Evolutionary conservation across 2,797 vertebrate species (phyloP).

Genomic region (Aselliscus stoliczkanus): DNA sequence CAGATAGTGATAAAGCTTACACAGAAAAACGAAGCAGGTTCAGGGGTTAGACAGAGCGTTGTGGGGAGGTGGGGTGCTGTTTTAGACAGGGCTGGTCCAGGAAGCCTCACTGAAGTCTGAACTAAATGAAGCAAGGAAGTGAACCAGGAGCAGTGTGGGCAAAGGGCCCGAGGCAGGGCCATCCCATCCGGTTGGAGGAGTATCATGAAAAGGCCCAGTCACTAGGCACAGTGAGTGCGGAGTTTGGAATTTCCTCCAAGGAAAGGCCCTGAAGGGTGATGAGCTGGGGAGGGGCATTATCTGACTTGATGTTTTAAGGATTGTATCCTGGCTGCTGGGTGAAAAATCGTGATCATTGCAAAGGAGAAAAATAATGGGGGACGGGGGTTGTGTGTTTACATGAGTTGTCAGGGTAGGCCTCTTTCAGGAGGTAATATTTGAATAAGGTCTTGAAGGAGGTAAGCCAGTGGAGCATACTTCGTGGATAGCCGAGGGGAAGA

Average conservation of each 20-base stretch:
- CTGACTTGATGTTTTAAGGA: background rate
- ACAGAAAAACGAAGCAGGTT: background rate
- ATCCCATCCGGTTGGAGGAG: rapidly evolving
- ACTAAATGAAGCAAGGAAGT: background rate
- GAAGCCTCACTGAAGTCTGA: background rate
- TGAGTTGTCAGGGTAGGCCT: too few relatives aligned
- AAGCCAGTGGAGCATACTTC: rapidly evolving
- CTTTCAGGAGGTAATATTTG: background rate
- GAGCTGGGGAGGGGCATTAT: background rate
- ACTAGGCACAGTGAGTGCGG: background rate
- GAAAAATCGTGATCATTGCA: background rate
- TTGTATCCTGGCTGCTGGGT: background rate
- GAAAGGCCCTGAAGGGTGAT: background rate
- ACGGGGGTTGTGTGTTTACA: background rate
- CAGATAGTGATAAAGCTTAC: background rate
- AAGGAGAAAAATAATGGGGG: background rate
- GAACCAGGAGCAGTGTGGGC: background rate
- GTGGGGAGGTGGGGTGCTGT: background rate
- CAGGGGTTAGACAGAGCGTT: background rate
- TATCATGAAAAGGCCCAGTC: background rate
- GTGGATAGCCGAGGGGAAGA: background rate
- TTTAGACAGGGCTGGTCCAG: background rate
- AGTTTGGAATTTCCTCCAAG: background rate
- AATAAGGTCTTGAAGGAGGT: background rate
- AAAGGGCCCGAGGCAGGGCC: background rate